Evolutionary conservation across 2,113 vertebrate genomes (phyloP), one percentile per base, ranked within the genome.

Genomic region (Aviceda subcristata): DNA sequence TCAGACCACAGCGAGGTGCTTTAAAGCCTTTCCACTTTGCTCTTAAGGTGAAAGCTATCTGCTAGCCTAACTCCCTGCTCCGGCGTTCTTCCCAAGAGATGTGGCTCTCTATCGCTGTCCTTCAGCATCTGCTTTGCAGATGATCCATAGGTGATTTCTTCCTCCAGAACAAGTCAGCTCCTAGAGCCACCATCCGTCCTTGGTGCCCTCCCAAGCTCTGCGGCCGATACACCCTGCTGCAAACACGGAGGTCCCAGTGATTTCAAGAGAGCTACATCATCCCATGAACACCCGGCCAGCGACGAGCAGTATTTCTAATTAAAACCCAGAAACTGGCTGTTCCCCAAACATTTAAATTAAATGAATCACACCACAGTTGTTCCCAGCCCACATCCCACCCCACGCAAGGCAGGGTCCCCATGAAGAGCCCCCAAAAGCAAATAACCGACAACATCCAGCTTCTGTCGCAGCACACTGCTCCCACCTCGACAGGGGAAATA

Each of bases 321-420:
- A 60, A 90, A 91, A 45, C 13, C 67, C 11, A 59, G 38, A 45
- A 77, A 8, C 41, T 34, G 51, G 50, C 86, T 30, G 19, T 1
- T 77, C 45, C 32, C 34, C 24, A 38, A 27, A 8, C 0, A 11
- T 34, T 78, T 11, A 6, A 84, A 66, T 2, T 3, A 38, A 63
- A 60, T 32, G 3, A 79, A 84, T 36, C 67, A 9, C 45, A 12
- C 11, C 63, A 5, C 0, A 2, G 45, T 9, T 12, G 41, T 18
- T 63, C 24, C 32, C 76, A 75, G 32, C 73, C 68, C 16, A 16
- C 16, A 0, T 32, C 71, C 45, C 56, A 39, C 66, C 53, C 16
- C 36, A 9, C 0, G 2, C 12, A 53, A 20, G 0, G 0, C 19
- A 18, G 3, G 4, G 21, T 11, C 45, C 64, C 20, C 64, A 32